Evolutionary conservation across 2,888 invertebrate species (phyloP).

Genomic region (Trichogramma dendrolimi): DNA sequence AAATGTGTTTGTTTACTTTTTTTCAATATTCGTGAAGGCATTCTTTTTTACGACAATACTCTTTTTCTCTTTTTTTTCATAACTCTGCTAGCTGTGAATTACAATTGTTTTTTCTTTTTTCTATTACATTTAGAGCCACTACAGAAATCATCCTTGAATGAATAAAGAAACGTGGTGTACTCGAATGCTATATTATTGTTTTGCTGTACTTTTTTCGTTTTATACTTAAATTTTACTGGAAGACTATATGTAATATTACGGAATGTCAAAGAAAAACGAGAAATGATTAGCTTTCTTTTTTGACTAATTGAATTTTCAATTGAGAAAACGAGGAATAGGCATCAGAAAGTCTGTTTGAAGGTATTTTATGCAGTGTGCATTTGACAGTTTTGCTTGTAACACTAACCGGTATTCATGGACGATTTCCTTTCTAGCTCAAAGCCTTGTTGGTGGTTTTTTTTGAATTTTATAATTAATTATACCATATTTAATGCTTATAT

Average conservation of each 20-base stretch:
- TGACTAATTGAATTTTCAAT: background rate
- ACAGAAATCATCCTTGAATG: slow-evolving; percentile 17
- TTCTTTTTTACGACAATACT: slow-evolving; percentile 24
- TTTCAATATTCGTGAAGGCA: slow-evolving; percentile 39
- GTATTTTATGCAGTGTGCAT: background rate
- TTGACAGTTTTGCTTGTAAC: background rate
- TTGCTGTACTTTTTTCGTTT: slow-evolving; percentile 3
- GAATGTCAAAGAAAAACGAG: slow-evolving; percentile 26
- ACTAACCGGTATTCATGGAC: background rate
- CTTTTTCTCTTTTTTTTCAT: slow-evolving; percentile 14
- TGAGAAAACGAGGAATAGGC: background rate
- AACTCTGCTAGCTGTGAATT: background rate
- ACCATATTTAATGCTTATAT: too few species aligned
- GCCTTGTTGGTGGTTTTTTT: too few species aligned
- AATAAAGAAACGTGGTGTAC: slow-evolving; percentile 1
- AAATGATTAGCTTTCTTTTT: slow-evolving; percentile 16
- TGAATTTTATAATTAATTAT: too few species aligned
- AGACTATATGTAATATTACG: slow-evolving; percentile 26
- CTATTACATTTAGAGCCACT: background rate
- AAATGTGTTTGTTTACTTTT: slow-evolving; percentile 45
- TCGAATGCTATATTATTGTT: slow-evolving; percentile 14
- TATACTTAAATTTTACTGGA: slow-evolving; percentile 30
- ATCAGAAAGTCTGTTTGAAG: background rate
- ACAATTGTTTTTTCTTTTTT: background rate
- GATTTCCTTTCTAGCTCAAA: too few species aligned